Evolutionary conservation across 1,140 invertebrate genomes (phyloP).

Genomic region (Eriocheir sinensis): DNA sequence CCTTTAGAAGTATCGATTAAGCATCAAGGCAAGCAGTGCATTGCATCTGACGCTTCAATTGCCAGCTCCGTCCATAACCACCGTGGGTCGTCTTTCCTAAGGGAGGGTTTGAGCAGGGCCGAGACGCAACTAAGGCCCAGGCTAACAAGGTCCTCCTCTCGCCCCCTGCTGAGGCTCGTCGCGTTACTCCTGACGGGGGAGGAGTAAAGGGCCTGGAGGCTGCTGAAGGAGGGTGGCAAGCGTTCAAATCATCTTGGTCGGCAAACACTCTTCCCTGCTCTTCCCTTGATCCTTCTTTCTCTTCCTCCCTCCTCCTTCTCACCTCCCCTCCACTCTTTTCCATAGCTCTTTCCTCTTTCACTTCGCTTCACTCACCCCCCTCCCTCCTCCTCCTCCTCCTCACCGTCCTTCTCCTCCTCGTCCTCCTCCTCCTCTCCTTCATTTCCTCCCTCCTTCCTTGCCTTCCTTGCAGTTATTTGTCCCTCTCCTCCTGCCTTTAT

Average conservation of each 20-base stretch:
- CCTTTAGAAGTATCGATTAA: slow-evolving; percentile 45
- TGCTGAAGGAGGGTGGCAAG: background rate
- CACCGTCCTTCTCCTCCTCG: background rate
- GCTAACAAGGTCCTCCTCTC: background rate
- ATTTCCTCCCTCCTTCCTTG: background rate
- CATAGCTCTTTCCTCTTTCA: background rate
- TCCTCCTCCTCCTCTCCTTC: background rate
- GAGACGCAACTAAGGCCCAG: no score
- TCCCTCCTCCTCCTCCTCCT: background rate
- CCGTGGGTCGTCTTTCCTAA: background rate
- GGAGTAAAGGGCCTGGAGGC: background rate
- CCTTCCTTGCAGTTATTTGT: background rate
- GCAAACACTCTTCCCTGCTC: background rate
- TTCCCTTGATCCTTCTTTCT: slow-evolving; percentile 33
- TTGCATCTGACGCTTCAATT: slow-evolving; percentile 43
- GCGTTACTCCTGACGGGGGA: background rate
- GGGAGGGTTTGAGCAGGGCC: background rate
- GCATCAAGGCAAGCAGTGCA: slow-evolving; percentile 58
- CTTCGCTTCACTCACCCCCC: background rate
- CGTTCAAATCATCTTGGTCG: background rate
- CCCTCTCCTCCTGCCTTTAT: background rate
- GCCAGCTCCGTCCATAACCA: slow-evolving; percentile 30
- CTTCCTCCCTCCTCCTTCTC: background rate
- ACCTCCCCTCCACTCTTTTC: background rate
- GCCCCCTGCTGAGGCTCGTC: no score